Evolutionary conservation across 2,797 vertebrate genomes (phyloP), one percentile per base, ranked within the genome.

Genomic region (Champsocephalus esox): DNA sequence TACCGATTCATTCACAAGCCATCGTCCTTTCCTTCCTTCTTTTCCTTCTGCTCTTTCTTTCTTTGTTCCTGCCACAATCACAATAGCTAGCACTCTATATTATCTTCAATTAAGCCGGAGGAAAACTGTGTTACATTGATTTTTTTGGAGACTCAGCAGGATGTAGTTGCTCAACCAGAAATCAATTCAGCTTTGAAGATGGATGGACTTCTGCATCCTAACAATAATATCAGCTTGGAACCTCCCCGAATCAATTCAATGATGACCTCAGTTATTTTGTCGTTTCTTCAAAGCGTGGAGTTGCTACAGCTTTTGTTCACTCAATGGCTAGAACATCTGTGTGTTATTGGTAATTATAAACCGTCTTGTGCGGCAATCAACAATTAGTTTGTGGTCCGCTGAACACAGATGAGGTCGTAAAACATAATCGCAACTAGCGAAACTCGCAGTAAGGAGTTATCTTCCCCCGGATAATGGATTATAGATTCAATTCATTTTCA

Each of bases 401-500:
- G 89, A 89, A 79, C 88, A 87, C 79, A 77, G 89, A 90, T 86
- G 84, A 81, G 81, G 79, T 91, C 89, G 91, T 89, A 87, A 90
- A 89, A 88, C 87, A 89, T 88, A 84, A 73, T 60, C 19, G 66
- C 77, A 87, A 91, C 82, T 73, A 80, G 83, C 79, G 79, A 70
- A 78, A 82, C 73, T 74, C 81, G 80, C 75, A 82, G 62, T 48
- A 11, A 44, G 43, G 75, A 81, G 86, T 82, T 81, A 87, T 88
- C 88, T 87, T 80, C 84, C 75, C 75, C 81, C 50, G 10, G 70
- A 85, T 89, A 91, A 93, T 89, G 86, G 88, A 92, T 91, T 92
- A 89, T 82, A 89, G 89, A 92, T 92, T 92, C 51, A 82, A 91
- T 93, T 92, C 92, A 84, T 90, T 91, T 92, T 87, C 75, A 28